phyloP scores from a whole-genome alignment of 2,797 vertebrate species.

The Anguilla megastoma region DNA sequence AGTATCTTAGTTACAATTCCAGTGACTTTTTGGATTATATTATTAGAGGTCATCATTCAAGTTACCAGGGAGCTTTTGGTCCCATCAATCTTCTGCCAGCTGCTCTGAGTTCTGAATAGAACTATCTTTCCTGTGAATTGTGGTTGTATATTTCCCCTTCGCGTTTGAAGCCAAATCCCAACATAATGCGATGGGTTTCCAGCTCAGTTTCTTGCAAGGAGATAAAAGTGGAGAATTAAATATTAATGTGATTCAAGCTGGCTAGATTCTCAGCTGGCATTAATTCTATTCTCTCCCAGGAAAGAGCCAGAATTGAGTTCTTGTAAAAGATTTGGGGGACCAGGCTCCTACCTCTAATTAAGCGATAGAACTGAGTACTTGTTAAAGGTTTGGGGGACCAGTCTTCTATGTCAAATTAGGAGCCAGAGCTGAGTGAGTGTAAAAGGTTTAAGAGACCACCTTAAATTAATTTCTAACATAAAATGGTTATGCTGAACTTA shows the following conservation, averaged over 20 bases:
- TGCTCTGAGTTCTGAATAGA: conserved; percentile 41
- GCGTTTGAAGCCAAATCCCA: conserved; percentile 42
- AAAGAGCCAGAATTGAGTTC: conserved; percentile 41
- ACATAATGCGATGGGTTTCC: conserved; percentile 39
- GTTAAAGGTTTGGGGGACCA: conserved; percentile 31
- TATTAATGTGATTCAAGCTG: conserved; percentile 58
- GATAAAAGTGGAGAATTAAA: conserved; percentile 61
- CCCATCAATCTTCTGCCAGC: conserved; percentile 43
- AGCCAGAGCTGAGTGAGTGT: conserved; percentile 37
- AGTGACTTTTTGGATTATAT: background rate
- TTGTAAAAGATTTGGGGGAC: conserved; percentile 33
- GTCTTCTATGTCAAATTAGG: conserved; percentile 35
- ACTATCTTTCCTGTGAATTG: conserved; percentile 41
- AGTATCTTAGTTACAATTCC: conserved; percentile 2
- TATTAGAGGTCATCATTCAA: conserved; percentile 31
- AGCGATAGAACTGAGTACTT: conserved; percentile 40
- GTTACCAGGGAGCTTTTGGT: conserved; percentile 36
- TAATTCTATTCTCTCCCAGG: conserved; percentile 48
- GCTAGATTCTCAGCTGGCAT: conserved; percentile 50
- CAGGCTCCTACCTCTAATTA: conserved; percentile 45
- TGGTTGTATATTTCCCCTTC: conserved; percentile 27
- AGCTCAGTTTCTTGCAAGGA: conserved; percentile 42
- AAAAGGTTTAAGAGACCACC: conserved; percentile 33
- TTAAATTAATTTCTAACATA: conserved; percentile 51
- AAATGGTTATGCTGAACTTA: conserved; percentile 42